phyloP scores from a whole-genome alignment of 2,113 vertebrate genomes.

The Tricholaema leucomelas region DNA sequence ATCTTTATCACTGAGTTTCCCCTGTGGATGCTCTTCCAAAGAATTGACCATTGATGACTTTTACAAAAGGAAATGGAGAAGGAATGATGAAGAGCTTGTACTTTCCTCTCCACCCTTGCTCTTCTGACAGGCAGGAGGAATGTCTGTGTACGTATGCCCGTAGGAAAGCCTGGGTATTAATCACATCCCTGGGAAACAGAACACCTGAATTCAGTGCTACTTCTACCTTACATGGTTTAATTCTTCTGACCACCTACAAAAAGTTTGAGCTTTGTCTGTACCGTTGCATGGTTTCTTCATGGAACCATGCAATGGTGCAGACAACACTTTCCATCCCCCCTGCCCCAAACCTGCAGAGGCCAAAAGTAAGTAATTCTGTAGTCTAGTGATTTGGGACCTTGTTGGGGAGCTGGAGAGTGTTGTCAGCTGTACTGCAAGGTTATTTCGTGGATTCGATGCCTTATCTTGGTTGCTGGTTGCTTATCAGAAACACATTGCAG shows the following conservation, averaged over 20 bases:
- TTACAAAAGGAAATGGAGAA: no score
- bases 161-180: neutral
- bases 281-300: neutral
- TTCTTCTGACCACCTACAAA: neutral
- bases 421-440: accelerated
- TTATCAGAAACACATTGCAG: neutral
- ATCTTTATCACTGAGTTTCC: neutral
- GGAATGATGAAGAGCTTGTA: neutral
- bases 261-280: neutral
- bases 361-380: neutral
- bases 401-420: neutral
- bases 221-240: neutral
- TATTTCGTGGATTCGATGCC: neutral
- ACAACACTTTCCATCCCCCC: neutral
- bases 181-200: neutral
- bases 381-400: neutral
- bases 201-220: neutral
- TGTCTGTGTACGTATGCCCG: neutral
- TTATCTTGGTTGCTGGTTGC: neutral
- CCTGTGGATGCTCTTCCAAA: neutral
- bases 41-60: neutral
- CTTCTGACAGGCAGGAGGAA: neutral
- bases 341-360: neutral
- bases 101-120: neutral
- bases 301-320: neutral